Conservation (phyloP, 1,140 invertebrate species). For the Drosophila triauraria region DNA sequence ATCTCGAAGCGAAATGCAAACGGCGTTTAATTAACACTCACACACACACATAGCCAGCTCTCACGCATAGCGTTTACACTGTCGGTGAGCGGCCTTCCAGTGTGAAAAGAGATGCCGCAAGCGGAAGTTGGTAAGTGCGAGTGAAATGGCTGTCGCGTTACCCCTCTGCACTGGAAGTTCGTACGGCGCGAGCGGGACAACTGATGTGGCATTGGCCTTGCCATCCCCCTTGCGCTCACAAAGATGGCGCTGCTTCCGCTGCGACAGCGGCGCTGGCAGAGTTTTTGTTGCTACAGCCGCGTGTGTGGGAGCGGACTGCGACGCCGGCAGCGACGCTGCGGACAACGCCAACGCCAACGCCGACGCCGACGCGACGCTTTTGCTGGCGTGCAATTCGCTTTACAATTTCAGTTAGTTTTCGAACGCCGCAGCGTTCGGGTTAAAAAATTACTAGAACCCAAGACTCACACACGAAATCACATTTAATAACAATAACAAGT, state of each 20-base stretch:
- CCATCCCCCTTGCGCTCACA: slow-evolving; percentile 56
- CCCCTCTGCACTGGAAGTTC: slow-evolving; percentile 65
- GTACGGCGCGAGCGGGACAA: neutral
- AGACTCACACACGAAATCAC: slow-evolving; percentile 25
- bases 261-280: slow-evolving; percentile 1
- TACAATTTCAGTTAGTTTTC: slow-evolving; percentile 78
- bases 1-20: slow-evolving; percentile 35
- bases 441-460: slow-evolving; percentile 20
- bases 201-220: neutral
- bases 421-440: slow-evolving; percentile 67
- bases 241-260: slow-evolving; percentile 69
- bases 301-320: slow-evolving; percentile 38
- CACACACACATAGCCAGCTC: slow-evolving; percentile 1
- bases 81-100: slow-evolving; percentile 67
- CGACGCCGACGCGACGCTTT: slow-evolving; percentile 59
- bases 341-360: slow-evolving; percentile 4
- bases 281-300: slow-evolving; percentile 5
- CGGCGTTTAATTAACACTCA: slow-evolving; percentile 59
- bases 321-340: slow-evolving; percentile 5
- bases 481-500: slow-evolving; percentile 4
- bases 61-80: slow-evolving; percentile 61
- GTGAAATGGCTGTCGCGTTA: slow-evolving; percentile 27
- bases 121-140: neutral
- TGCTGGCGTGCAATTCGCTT: slow-evolving; percentile 74
- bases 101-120: slow-evolving; percentile 11